These are phyloP conservation scores for Tethya wilhelma DNA, from an alignment of 37 sponge, comb jelly and placozoan genomes.

Conservation along the genomic window DNA sequence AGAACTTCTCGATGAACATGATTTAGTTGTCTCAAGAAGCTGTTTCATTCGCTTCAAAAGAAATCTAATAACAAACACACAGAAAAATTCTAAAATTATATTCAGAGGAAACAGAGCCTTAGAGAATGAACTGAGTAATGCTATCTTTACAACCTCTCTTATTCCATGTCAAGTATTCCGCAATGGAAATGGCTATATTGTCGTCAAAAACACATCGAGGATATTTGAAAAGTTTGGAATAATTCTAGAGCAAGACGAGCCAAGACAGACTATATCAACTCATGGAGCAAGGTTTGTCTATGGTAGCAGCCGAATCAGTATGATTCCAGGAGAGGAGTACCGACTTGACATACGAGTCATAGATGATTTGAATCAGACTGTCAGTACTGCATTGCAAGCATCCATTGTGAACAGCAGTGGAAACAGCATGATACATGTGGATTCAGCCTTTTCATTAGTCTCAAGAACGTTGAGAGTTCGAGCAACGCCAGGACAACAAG, in stretches of 20 bases:
- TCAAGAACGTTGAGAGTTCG: too few relatives aligned
- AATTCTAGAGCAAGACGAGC: neutral
- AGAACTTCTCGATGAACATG: conserved; percentile 10
- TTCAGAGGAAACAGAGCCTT: conserved; percentile 33
- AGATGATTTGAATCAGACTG: neutral
- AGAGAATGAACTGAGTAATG: neutral
- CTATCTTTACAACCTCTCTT: conserved; percentile 5
- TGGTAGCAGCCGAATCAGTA: neutral
- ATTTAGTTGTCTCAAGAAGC: conserved; percentile 28
- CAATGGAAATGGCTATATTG: neutral
- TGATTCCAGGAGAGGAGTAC: conserved; percentile 14
- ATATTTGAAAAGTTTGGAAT: conserved; percentile 1
- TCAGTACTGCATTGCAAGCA: neutral
- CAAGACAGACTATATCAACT: neutral
- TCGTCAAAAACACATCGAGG: neutral
- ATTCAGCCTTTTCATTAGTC: too few relatives aligned
- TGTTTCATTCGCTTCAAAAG: conserved; percentile 38
- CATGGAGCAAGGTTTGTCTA: neutral
- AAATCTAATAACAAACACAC: neutral
- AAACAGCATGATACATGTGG: too few relatives aligned
- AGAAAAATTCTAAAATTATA: conserved; percentile 14
- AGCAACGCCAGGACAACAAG: conserved; percentile 19
- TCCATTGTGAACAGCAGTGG: neutral
- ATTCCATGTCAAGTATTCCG: conserved; percentile 1
- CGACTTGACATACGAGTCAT: neutral